Base-by-base conservation (phyloP, 2,888 invertebrate genomes). In the Strigamia maritima region DNA sequence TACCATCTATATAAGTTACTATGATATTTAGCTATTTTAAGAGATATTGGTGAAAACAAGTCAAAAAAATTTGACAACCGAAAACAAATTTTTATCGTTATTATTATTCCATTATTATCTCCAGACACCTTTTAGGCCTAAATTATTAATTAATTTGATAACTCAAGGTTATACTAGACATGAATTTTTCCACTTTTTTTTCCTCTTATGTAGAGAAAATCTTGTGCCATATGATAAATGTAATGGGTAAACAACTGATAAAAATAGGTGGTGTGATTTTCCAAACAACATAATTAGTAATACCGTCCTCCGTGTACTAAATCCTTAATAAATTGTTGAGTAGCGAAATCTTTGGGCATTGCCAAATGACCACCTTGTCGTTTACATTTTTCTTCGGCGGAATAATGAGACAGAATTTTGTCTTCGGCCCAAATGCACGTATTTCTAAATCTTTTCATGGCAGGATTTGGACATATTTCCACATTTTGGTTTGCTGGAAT, bases 281-380 rank as follows among this genome's bases (percentile, higher is more conserved):
- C 2, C 4, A 0, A 10, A 16, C 35, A 2, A 35, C n/a, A n/a
- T n/a, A 40, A 2, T 75, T 2, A 4, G 38, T 40, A 31, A 65
- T 60, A 78, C 78, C 35, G 19, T 78, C 78, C 78, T 31, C 40
- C 78, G 19, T 60, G 35, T 28, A 38, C 38, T 22, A 78, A 10
- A 38, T 78, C 65, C 22, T 65, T 78, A n/a, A 78, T 26, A 19
- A 65, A 78, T 22, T 31, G 78, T 24, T 78, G 78, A 54, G 78
- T 78, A 24, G 28, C 22, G 10, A 26, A 35, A 44, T 78, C 78
- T 24, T 65, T 78, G 16, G 78, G 78, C 65, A 65, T 40, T 65
- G 78, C 78, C 19, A 78, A 35, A 65, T 65, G 78, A 2, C 65
- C 78, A 16, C 40, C 35, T 14, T 16, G 65, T 28, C 35, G 10